These are phyloP conservation scores for Malurus elegans DNA, from an alignment of 2,113 vertebrate genomes.

Conservation along the genomic window DNA sequence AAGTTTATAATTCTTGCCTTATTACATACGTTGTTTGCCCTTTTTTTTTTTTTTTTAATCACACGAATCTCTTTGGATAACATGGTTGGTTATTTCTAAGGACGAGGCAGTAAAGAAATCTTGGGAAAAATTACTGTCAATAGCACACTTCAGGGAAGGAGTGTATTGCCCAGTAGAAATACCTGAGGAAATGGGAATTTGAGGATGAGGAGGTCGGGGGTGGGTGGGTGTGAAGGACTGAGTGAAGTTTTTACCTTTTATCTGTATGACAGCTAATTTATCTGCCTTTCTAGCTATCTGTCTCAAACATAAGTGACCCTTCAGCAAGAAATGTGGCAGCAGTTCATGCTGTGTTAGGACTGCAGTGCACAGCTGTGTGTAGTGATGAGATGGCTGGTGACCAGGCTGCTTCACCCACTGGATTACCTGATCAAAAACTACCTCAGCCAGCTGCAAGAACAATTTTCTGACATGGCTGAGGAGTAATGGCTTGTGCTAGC, in stretches of 20 bases:
- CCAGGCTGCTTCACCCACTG: not conserved
- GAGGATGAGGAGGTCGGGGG: not conserved
- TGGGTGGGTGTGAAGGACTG: not conserved
- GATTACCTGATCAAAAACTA: not conserved
- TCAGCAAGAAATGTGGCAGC: not conserved
- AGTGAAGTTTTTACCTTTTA: not conserved
- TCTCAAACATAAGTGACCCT: not conserved
- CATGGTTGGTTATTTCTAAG: not conserved
- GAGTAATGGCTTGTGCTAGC: rapidly evolving
- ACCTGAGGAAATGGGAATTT: not conserved
- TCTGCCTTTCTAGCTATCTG: not conserved
- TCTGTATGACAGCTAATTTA: not conserved
- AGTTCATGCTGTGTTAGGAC: not conserved
- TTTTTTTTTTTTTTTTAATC: not conserved
- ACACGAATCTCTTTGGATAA: not conserved
- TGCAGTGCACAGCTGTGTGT: not conserved
- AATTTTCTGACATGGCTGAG: not conserved
- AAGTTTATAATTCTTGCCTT: not conserved
- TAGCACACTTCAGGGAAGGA: not conserved
- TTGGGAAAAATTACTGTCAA: not conserved
- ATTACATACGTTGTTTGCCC: not conserved
- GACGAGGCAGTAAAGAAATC: not conserved
- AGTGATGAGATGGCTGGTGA: too few species aligned
- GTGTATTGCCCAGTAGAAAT: rapidly evolving
- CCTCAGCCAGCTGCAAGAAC: not conserved